phyloP scores from a whole-genome alignment of 2,888 invertebrate genomes.

The Linnaemya vulpina region DNA sequence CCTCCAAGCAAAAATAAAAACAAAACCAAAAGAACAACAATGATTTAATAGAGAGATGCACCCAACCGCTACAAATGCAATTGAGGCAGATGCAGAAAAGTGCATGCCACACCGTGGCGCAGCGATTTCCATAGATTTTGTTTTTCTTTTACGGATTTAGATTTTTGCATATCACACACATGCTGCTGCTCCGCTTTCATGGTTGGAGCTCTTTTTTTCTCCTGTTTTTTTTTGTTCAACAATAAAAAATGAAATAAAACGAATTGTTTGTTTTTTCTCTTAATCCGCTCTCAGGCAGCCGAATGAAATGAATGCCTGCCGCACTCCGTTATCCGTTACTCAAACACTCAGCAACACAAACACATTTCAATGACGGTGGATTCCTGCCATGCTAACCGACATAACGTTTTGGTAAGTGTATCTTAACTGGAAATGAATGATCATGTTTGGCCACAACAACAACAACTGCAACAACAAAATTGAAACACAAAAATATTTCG shows the following conservation, averaged over 20 bases:
- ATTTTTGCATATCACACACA: slow-evolving; percentile 60
- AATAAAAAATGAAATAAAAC: too few relatives aligned
- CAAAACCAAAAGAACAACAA: slow-evolving; percentile 40
- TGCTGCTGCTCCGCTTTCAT: slow-evolving; percentile 49
- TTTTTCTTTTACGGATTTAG: slow-evolving; percentile 14
- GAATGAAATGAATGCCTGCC: slow-evolving; percentile 45
- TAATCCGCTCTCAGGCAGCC: slow-evolving; percentile 46
- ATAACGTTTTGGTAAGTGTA: not conserved
- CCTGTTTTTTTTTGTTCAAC: not conserved
- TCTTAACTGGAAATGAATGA: slow-evolving; percentile 67
- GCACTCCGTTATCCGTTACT: slow-evolving; percentile 57
- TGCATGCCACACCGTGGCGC: slow-evolving; percentile 43
- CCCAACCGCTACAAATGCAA: slow-evolving; percentile 41
- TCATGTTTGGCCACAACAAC: slow-evolving; percentile 52
- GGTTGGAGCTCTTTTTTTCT: slow-evolving; percentile 15
- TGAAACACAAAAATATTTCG: slow-evolving; percentile 46
- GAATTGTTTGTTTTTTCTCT: slow-evolving; percentile 47
- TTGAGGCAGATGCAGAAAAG: slow-evolving; percentile 31
- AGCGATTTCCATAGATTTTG: slow-evolving; percentile 6
- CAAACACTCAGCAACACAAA: too few relatives aligned
- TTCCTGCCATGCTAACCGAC: slow-evolving; percentile 19
- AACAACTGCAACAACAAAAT: slow-evolving; percentile 29
- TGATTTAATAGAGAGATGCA: slow-evolving; percentile 61
- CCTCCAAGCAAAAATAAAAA: not conserved
- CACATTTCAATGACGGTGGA: slow-evolving; percentile 1